Evolutionary conservation across 2,113 vertebrate species (phyloP).

Genomic region (Tympanuchus pallidicinctus): DNA sequence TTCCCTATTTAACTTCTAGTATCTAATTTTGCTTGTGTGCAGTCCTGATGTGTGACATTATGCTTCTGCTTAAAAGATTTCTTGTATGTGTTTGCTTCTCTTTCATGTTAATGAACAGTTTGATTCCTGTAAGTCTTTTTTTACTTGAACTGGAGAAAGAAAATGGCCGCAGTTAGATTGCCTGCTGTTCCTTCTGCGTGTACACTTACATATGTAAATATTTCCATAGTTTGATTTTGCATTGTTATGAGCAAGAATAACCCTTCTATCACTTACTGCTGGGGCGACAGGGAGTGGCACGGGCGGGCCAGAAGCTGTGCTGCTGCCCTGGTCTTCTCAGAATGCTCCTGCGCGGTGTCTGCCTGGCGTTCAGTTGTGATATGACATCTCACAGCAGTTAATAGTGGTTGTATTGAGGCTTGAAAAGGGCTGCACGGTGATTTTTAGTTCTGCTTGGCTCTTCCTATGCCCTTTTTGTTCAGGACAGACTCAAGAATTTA

Average conservation of each 20-base stretch:
- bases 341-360: background rate
- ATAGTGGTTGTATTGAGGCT: background rate
- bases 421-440: background rate
- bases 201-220: background rate
- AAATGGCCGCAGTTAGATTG: background rate
- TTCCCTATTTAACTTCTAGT: background rate
- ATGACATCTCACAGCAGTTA: background rate
- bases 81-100: fast-evolving
- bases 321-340: background rate
- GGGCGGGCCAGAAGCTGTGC: background rate
- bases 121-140: background rate
- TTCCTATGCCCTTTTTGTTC: background rate
- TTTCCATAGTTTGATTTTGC: background rate
- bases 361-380: background rate
- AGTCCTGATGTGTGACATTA: background rate
- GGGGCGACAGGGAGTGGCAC: background rate
- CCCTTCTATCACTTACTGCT: fast-evolving
- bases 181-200: fast-evolving
- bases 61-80: background rate
- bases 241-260: background rate
- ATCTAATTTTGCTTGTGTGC: background rate
- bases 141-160: background rate
- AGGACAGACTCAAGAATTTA: background rate
- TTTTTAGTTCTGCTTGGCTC: background rate
- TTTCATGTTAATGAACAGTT: fast-evolving